A percentile compares a stretch with the other conserved stretches of the same genome.
These are phyloP conservation scores for Tragelaphus scriptus DNA, from an alignment of 2,113 vertebrate species.

Conservation along the genomic window DNA sequence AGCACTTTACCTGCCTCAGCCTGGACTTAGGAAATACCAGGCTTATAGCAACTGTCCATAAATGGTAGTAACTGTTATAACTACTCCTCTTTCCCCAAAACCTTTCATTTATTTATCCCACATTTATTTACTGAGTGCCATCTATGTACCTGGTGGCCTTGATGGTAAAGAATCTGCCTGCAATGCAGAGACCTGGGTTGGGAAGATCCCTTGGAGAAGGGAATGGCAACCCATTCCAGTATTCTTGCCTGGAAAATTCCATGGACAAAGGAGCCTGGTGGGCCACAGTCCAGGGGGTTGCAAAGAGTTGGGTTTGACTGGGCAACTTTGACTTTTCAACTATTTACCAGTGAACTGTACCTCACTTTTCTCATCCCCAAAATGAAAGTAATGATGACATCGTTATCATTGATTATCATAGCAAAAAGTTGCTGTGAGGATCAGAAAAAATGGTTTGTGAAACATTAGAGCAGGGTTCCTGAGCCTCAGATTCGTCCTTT, in stretches of 20 bases:
- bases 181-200: not conserved
- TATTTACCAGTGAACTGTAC: not conserved
- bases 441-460: not conserved
- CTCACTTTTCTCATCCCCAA: not conserved
- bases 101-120: not conserved
- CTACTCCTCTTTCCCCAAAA: accelerated
- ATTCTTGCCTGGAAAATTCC: not conserved
- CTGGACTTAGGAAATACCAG: not conserved
- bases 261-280: not conserved
- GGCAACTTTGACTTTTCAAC: not conserved
- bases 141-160: not conserved
- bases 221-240: not conserved
- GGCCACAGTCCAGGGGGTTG: not conserved
- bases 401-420: too few relatives aligned
- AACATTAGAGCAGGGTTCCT: not conserved
- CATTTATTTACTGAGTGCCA: not conserved
- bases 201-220: not conserved
- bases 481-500: not conserved
- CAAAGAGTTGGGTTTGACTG: not conserved
- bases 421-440: not conserved
- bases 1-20: not conserved
- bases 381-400: not conserved
- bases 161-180: not conserved
- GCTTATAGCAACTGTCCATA: not conserved
- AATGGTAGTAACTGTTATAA: not conserved